Percentiles rank a stretch among this genome's conserved stretches.
phyloP scores from a whole-genome alignment of 2,113 vertebrate genomes.

The Anoplopoma fimbria region DNA sequence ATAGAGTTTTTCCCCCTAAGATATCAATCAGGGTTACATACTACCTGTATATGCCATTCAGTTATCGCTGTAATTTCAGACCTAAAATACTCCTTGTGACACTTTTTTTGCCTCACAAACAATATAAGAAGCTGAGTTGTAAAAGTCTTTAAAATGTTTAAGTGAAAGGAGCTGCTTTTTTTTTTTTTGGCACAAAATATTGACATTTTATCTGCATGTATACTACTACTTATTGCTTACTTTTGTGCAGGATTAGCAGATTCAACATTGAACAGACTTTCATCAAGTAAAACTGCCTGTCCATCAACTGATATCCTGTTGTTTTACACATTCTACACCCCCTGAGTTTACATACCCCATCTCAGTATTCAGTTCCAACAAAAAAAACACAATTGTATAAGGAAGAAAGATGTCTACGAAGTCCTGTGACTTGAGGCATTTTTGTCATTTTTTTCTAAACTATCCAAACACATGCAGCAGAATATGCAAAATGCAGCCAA shows the following conservation, averaged over 20 bases:
- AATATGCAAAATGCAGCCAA: not conserved
- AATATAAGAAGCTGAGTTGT: not conserved
- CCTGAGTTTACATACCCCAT: not conserved
- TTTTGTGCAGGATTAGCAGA: not conserved
- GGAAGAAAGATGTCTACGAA: not conserved
- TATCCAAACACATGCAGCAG: slow-evolving; percentile 3
- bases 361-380: not conserved
- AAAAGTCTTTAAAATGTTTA: not conserved
- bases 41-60: not conserved
- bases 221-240: not conserved
- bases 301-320: not conserved
- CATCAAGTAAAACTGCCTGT: not conserved
- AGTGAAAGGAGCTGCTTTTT: not conserved
- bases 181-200: not conserved
- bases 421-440: slow-evolving; percentile 6
- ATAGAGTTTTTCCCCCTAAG: not conserved
- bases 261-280: not conserved
- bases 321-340: not conserved
- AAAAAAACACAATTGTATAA: not conserved
- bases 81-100: not conserved
- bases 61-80: not conserved
- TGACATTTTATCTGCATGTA: not conserved
- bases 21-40: not conserved
- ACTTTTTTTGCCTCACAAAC: not conserved
- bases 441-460: not conserved